phyloP scores from a whole-genome alignment of 2,797 vertebrate species.

The Xyrichtys novacula region DNA sequence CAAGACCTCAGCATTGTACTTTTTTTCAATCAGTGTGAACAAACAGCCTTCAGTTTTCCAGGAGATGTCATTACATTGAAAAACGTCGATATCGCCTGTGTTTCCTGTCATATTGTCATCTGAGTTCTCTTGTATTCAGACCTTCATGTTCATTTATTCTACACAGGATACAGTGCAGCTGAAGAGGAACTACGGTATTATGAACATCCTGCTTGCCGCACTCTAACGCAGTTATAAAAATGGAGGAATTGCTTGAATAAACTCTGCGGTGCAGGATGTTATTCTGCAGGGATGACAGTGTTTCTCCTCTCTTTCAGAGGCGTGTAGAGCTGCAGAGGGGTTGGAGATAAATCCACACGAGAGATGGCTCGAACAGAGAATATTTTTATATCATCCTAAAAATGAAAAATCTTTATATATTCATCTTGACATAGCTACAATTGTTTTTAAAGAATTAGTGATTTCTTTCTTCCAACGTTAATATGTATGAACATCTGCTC shows the following conservation, averaged over 20 bases:
- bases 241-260: conserved; percentile 29
- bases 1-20: not conserved
- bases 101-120: not conserved
- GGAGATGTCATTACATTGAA: not conserved
- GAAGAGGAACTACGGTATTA: conserved; percentile 8
- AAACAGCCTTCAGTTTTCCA: not conserved
- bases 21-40: not conserved
- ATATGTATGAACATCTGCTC: no score
- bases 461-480: no score
- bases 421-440: no score
- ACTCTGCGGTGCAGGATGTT: not conserved
- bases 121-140: not conserved
- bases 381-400: not conserved
- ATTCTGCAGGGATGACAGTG: not conserved
- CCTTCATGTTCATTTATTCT: conserved; percentile 1
- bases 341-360: not conserved
- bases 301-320: conserved; percentile 5
- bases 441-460: no score
- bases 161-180: conserved; percentile 29
- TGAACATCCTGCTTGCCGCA: conserved; percentile 3
- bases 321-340: conserved; percentile 5
- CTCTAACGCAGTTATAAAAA: not conserved
- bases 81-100: not conserved
- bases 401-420: no score
- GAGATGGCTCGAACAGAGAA: not conserved